Evolutionary conservation across 2,797 vertebrate species (phyloP).

Genomic region (Sebastes jordani): DNA sequence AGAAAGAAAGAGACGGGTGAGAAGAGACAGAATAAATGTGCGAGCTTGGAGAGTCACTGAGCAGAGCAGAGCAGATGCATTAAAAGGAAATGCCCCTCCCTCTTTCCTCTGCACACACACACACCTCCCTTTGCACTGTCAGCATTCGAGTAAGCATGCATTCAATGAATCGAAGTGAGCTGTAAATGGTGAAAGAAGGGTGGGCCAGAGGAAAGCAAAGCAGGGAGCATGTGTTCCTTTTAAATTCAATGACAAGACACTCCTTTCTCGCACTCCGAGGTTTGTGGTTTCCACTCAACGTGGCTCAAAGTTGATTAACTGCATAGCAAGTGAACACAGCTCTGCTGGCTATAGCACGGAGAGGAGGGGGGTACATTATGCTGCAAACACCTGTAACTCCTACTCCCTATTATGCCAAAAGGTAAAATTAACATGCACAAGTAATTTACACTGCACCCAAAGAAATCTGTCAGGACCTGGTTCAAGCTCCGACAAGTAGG

Average conservation of each 20-base stretch:
- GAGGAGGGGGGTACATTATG: not conserved
- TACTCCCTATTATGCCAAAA: not conserved
- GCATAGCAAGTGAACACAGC: not conserved
- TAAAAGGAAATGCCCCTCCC: constrained; percentile 75
- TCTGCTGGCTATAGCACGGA: not conserved
- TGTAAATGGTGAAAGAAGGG: constrained; percentile 42
- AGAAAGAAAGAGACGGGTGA: constrained; percentile 16
- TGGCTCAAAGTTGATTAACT: not conserved
- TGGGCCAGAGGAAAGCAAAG: constrained; percentile 1
- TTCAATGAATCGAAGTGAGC: constrained; percentile 55
- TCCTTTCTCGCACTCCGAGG: not conserved
- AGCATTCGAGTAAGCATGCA: constrained; percentile 66
- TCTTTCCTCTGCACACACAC: constrained; percentile 37
- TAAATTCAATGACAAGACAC: constrained; percentile 25
- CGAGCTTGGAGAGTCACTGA: constrained; percentile 63
- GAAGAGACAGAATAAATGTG: constrained; percentile 68
- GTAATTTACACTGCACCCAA: not conserved
- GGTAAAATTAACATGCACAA: not conserved
- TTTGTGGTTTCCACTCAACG: constrained; percentile 2
- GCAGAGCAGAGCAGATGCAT: constrained; percentile 70
- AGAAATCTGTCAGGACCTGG: not conserved
- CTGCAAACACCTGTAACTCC: not conserved
- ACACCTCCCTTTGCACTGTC: constrained; percentile 61
- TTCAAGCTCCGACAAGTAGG: not conserved
- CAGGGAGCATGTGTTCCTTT: constrained; percentile 17